phyloP scores from a whole-genome alignment of 2,113 vertebrate species.

The Pantherophis guttatus region DNA sequence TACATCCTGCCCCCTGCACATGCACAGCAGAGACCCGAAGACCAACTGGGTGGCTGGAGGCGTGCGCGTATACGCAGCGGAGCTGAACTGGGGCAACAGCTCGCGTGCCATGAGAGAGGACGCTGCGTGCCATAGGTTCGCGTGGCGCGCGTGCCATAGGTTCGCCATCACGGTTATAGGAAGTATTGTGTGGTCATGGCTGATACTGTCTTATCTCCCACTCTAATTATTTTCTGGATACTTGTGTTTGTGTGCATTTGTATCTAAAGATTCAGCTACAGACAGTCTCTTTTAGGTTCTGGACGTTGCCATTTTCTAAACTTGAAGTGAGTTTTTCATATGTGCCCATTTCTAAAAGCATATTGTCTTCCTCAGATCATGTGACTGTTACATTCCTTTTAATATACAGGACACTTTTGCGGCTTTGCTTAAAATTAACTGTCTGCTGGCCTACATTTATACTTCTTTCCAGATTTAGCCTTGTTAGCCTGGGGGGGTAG shows the following conservation, averaged over 20 bases:
- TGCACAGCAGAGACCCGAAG: too few species aligned
- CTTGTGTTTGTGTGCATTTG: not conserved
- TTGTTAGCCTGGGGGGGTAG: not conserved
- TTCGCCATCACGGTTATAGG: not conserved
- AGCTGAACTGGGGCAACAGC: too few species aligned
- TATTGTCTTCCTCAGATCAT: not conserved
- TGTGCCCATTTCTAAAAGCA: not conserved
- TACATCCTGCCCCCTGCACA: too few species aligned
- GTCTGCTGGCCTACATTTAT: not conserved
- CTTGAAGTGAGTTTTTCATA: not conserved
- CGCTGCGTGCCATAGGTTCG: too few species aligned
- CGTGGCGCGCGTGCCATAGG: too few species aligned
- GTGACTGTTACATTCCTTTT: conserved; percentile 34
- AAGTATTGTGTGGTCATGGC: not conserved
- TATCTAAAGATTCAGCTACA: not conserved
- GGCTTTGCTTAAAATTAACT: not conserved
- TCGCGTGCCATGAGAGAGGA: too few species aligned
- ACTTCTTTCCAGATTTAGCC: not conserved
- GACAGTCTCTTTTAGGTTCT: not conserved
- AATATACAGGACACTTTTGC: conserved; percentile 14
- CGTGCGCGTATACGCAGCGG: too few species aligned
- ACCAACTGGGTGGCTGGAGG: too few species aligned
- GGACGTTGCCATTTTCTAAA: not conserved
- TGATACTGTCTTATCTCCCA: not conserved
- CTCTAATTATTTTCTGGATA: not conserved